Evolutionary conservation across 2,888 invertebrate genomes (phyloP).

Genomic region (Gastracanthus pulcherrimus): DNA sequence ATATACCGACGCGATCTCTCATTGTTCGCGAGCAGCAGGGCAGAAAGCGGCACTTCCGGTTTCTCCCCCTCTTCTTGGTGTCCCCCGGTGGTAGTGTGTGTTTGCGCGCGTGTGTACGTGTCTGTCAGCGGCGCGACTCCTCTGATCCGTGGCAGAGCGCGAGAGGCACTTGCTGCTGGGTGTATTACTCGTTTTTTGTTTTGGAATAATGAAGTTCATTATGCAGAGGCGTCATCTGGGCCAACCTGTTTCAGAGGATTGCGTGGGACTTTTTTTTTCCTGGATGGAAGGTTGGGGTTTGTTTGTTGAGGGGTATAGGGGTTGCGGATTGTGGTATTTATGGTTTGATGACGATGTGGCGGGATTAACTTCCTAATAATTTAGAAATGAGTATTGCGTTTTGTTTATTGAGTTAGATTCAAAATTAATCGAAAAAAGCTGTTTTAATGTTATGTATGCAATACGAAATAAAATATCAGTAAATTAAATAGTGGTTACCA

Average conservation of each 20-base stretch:
- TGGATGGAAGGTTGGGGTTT: neutral
- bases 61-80: too few relatives aligned
- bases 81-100: too few relatives aligned
- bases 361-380: too few relatives aligned
- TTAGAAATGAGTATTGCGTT: too few relatives aligned
- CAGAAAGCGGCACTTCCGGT: constrained; percentile 75
- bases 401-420: too few relatives aligned
- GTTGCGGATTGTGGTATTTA: too few relatives aligned
- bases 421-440: too few relatives aligned
- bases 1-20: constrained; percentile 63
- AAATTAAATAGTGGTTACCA: too few relatives aligned
- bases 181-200: constrained; percentile 9
- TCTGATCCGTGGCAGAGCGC: neutral
- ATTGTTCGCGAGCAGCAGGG: constrained; percentile 74
- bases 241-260: too few relatives aligned
- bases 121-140: constrained; percentile 11
- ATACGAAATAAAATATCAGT: too few relatives aligned
- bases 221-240: neutral
- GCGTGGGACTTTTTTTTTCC: neutral
- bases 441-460: too few relatives aligned
- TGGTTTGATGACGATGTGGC: too few relatives aligned
- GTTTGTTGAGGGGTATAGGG: neutral
- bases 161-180: neutral
- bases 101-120: constrained; percentile 13
- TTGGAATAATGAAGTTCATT: constrained; percentile 38